Percentiles rank a stretch among this genome's conserved stretches.
phyloP scores from a whole-genome alignment of 2,797 vertebrate genomes.

The Nasua narica region DNA sequence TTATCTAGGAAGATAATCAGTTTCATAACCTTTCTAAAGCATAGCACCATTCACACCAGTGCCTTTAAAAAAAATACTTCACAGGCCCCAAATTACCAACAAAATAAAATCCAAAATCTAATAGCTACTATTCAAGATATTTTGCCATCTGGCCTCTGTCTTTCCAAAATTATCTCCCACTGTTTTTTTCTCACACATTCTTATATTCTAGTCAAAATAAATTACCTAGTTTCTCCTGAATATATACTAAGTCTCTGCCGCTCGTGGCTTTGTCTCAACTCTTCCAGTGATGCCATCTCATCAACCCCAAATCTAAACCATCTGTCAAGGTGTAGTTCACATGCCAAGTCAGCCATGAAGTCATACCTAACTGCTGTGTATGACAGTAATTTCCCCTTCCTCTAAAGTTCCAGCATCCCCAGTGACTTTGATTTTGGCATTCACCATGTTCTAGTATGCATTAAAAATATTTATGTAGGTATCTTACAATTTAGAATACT shows the following conservation, averaged over 20 bases:
- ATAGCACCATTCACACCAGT: not conserved
- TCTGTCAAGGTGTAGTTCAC: slow-evolving; percentile 13
- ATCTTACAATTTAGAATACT: not conserved
- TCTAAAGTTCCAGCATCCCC: not conserved
- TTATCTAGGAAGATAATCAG: not conserved
- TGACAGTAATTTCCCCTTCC: slow-evolving; percentile 15
- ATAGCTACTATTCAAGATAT: slow-evolving; percentile 15
- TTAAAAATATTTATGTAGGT: not conserved
- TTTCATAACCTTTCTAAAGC: slow-evolving; percentile 21
- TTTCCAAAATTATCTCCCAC: slow-evolving; percentile 36
- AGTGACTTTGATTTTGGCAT: slow-evolving; percentile 22
- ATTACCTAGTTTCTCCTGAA: slow-evolving; percentile 10
- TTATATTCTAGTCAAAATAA: slow-evolving; percentile 26
- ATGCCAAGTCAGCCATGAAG: slow-evolving; percentile 10
- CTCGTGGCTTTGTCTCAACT: slow-evolving; percentile 21
- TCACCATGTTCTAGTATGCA: not conserved
- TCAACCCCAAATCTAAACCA: slow-evolving; percentile 19
- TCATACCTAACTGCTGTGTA: not conserved
- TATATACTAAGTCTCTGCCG: not conserved
- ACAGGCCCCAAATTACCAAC: not conserved
- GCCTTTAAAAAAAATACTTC: not conserved
- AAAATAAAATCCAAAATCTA: not conserved
- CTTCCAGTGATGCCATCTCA: not conserved
- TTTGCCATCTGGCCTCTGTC: slow-evolving; percentile 3
- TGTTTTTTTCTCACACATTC: slow-evolving; percentile 4